Evolutionary conservation across 2,888 invertebrate genomes (phyloP).

Genomic region (Melanostoma scalare): DNA sequence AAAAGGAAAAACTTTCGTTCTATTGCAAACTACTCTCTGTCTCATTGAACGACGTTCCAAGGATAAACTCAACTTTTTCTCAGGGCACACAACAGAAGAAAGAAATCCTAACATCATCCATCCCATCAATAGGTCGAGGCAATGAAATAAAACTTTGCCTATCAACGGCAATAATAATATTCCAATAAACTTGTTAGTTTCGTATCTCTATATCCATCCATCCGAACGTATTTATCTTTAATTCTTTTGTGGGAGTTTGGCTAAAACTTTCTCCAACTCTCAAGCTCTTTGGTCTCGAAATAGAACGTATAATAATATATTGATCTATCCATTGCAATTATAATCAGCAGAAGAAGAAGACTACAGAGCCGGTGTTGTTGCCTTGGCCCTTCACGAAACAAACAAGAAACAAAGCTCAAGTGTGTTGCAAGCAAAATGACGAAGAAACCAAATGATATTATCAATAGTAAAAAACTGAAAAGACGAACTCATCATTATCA

Average conservation of each 20-base stretch:
- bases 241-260: slow-evolving; percentile 54
- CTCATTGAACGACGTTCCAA: neutral
- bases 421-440: slow-evolving; percentile 64
- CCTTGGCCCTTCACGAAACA: slow-evolving; percentile 7
- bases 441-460: slow-evolving; percentile 66
- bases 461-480: slow-evolving; percentile 64
- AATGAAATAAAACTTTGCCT: slow-evolving; percentile 59
- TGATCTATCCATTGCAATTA: slow-evolving; percentile 4
- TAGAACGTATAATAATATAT: slow-evolving; percentile 28
- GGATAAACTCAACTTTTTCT: slow-evolving; percentile 30
- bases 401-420: slow-evolving; percentile 14
- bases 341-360: no score
- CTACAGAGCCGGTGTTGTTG: slow-evolving; percentile 9
- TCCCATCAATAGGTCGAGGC: slow-evolving; percentile 2
- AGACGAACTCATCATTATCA: slow-evolving; percentile 61
- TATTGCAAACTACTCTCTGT: neutral
- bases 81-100: neutral
- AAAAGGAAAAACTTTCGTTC: slow-evolving; percentile 15
- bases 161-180: slow-evolving; percentile 55
- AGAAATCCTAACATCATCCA: slow-evolving; percentile 6
- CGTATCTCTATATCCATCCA: slow-evolving; percentile 46
- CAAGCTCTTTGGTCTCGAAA: slow-evolving; percentile 9
- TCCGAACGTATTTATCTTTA: slow-evolving; percentile 53
- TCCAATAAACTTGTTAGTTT: slow-evolving; percentile 41
- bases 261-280: slow-evolving; percentile 42